Percentiles rank a stretch among this genome's conserved stretches.
Conservation (phyloP, 2,888 invertebrate genomes). For the Anodontia alba region DNA sequence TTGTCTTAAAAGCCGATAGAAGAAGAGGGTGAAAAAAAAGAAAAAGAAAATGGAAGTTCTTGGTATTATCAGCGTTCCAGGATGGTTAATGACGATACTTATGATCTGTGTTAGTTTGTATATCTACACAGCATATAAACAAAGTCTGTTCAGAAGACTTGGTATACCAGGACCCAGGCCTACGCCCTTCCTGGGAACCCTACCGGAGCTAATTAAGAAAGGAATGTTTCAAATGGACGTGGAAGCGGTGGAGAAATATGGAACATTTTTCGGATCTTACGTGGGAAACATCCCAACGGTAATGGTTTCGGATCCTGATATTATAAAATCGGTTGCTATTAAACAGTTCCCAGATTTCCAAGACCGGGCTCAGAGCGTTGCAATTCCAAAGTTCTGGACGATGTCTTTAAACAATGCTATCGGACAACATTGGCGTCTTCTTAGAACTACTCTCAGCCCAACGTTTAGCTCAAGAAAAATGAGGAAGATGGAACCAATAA, state of each 20-base stretch:
- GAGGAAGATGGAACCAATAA: constrained; percentile 50
- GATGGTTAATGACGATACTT: neutral
- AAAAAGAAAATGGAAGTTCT: constrained; percentile 2
- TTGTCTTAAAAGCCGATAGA: too few relatives aligned
- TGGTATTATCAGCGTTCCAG: neutral
- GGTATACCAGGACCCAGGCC: constrained; percentile 57
- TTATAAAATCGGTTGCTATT: constrained; percentile 60
- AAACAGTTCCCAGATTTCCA: constrained; percentile 55
- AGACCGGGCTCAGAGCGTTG: constrained; percentile 44
- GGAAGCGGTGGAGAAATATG: constrained; percentile 54
- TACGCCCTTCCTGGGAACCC: constrained; percentile 48
- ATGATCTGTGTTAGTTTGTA: constrained; percentile 20
- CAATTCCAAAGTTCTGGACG: constrained; percentile 48
- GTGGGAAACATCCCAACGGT: constrained; percentile 56
- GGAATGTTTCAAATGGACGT: constrained; percentile 51
- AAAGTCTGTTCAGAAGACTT: constrained; percentile 44
- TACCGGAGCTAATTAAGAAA: constrained; percentile 38
- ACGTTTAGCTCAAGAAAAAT: constrained; percentile 54
- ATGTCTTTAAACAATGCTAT: constrained; percentile 38
- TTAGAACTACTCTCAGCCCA: constrained; percentile 51
- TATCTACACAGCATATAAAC: constrained; percentile 57
- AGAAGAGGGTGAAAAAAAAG: too few relatives aligned
- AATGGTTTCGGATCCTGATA: constrained; percentile 59
- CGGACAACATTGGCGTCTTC: constrained; percentile 47
- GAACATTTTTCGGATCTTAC: constrained; percentile 55